Percentiles rank a stretch among this genome's conserved stretches.
Conservation (phyloP, 1,140 invertebrate genomes). For the Aphis craccivora region DNA sequence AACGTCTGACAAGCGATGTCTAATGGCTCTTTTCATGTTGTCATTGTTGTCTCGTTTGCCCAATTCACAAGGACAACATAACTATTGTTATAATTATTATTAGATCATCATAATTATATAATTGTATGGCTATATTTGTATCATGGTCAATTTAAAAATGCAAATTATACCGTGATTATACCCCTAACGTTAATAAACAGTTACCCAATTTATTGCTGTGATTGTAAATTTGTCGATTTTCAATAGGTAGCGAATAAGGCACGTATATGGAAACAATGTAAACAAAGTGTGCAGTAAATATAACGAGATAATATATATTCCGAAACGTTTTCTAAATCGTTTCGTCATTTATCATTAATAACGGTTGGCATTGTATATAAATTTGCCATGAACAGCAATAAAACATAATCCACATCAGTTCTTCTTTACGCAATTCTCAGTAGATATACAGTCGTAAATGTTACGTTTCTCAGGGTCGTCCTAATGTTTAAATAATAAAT, state of each 20-base stretch:
- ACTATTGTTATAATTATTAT: not conserved
- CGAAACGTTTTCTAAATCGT: not conserved
- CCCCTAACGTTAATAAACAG: not conserved
- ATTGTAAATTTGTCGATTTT: not conserved
- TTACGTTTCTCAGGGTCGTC: not conserved
- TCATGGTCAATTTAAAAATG: not conserved
- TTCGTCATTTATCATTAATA: not conserved
- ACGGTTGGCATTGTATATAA: not conserved
- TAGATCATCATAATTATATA: not conserved
- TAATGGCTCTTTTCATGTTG: conserved; percentile 21
- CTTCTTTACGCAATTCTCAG: not conserved
- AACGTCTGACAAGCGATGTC: not conserved
- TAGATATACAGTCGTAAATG: not conserved
- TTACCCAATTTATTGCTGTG: not conserved
- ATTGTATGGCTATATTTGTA: not conserved
- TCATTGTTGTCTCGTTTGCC: not conserved
- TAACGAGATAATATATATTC: not conserved
- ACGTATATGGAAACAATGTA: not conserved
- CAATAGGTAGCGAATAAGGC: not conserved
- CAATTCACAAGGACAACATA: not conserved
- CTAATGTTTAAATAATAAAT: not conserved
- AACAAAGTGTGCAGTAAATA: not conserved
- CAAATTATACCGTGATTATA: not conserved
- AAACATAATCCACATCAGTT: not conserved
- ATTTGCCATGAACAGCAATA: not conserved